Percentiles rank a stretch among this genome's conserved stretches.
Conservation (phyloP, 1,140 invertebrate species). For the Helicoverpa armigera region DNA sequence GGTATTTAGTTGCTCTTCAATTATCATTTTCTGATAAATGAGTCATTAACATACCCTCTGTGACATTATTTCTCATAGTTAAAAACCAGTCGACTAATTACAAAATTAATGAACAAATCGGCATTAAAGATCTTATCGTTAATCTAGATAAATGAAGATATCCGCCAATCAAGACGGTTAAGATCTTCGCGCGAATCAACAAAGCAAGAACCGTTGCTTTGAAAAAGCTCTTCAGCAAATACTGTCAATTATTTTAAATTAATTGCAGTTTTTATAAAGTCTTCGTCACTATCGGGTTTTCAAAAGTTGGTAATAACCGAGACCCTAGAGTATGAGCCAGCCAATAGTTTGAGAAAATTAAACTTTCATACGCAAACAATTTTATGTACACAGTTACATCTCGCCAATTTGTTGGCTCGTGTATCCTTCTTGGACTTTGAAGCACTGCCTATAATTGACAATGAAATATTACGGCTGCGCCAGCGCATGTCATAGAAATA, state of each 20-base stretch:
- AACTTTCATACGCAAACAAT: conserved; percentile 49
- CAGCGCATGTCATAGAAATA: conserved; percentile 13
- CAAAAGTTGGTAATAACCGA: background rate
- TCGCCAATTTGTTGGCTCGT: conserved; percentile 57
- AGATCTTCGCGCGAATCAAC: conserved; percentile 19
- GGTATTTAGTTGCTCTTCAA: too few relatives aligned
- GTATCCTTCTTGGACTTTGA: conserved; percentile 53
- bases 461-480: conserved; percentile 41
- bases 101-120: conserved; percentile 27
- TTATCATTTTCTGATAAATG: too few relatives aligned
- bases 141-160: conserved; percentile 32
- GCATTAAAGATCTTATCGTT: conserved; percentile 11
- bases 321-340: conserved; percentile 10
- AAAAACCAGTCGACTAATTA: conserved; percentile 19
- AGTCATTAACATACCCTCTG: background rate
- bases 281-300: conserved; percentile 3
- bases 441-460: conserved; percentile 42
- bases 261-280: conserved; percentile 26
- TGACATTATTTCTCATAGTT: background rate
- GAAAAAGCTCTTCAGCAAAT: background rate
- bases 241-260: conserved; percentile 37
- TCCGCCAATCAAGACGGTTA: conserved; percentile 10
- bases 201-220: conserved; percentile 36
- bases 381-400: conserved; percentile 50
- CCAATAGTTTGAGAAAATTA: conserved; percentile 20